Percentiles rank a stretch among this genome's conserved stretches.
These are phyloP conservation scores for Anodontia alba DNA, from an alignment of 2,888 invertebrate genomes.

Conservation along the genomic window DNA sequence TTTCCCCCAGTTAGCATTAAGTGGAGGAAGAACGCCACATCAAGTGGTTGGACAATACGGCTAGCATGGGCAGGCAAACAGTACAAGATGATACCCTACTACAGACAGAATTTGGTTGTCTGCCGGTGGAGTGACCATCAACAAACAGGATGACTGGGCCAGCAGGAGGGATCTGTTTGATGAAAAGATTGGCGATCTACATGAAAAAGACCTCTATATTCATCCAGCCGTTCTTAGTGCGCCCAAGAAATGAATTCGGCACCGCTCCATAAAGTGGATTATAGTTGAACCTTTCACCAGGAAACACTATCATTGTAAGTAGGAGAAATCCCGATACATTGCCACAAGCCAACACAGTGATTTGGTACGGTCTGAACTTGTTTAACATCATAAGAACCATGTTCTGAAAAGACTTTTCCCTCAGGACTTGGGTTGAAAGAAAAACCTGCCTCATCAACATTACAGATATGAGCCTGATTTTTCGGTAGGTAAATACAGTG, in stretches of 20 bases:
- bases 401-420: slow-evolving; percentile 28
- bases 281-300: slow-evolving; percentile 48
- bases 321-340: slow-evolving; percentile 45
- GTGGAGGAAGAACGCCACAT: background rate
- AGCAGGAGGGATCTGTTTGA: background rate
- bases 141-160: slow-evolving; percentile 42
- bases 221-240: slow-evolving; percentile 52
- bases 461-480: slow-evolving; percentile 10
- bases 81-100: slow-evolving; percentile 48
- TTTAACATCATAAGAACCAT: slow-evolving; percentile 23
- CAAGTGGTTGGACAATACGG: slow-evolving; percentile 13
- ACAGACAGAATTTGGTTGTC: slow-evolving; percentile 24
- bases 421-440: slow-evolving; percentile 17
- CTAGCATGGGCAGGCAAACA: slow-evolving; percentile 45
- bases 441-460: slow-evolving; percentile 39
- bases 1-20: background rate
- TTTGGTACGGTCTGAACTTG: slow-evolving; percentile 41
- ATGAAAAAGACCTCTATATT: slow-evolving; percentile 42
- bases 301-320: slow-evolving; percentile 40
- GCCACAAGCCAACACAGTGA: slow-evolving; percentile 54
- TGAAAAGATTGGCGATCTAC: background rate
- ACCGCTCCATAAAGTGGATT: slow-evolving; percentile 22
- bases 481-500: background rate
- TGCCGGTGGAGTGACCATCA: slow-evolving; percentile 46
- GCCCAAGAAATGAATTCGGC: slow-evolving; percentile 35